A percentile compares a stretch with the other conserved stretches of the same genome.
Evolutionary conservation across 2,888 invertebrate genomes (phyloP).

Genomic region (Lasioglossum figueresi): DNA sequence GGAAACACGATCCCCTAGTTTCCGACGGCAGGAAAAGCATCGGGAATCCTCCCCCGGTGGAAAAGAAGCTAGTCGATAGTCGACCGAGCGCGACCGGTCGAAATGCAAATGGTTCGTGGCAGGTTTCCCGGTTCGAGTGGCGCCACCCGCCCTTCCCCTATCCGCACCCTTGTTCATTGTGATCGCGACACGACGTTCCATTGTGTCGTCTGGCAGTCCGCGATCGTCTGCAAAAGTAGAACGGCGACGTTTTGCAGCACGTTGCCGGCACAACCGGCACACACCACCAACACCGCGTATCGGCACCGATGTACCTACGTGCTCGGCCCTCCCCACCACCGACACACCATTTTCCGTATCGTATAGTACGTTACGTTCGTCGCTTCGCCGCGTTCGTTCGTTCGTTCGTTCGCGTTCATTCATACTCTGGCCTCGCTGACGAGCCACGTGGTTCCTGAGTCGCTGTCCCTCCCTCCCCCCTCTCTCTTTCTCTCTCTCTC

Average conservation of each 20-base stretch:
- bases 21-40: not conserved
- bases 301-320: slow-evolving; percentile 64
- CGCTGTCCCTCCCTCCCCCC: slow-evolving; percentile 49
- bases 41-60: not conserved
- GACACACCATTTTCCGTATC: slow-evolving; percentile 75
- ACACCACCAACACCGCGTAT: slow-evolving; percentile 62
- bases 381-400: slow-evolving; percentile 71
- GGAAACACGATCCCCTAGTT: not conserved
- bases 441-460: slow-evolving; percentile 72
- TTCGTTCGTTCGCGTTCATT: slow-evolving; percentile 75
- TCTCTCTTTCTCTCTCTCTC: not conserved
- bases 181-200: slow-evolving; percentile 55
- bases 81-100: not conserved
- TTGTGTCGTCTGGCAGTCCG: slow-evolving; percentile 71
- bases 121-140: slow-evolving; percentile 6
- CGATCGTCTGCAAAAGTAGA: slow-evolving; percentile 73
- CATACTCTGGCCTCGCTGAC: slow-evolving; percentile 71
- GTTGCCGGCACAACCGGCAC: slow-evolving; percentile 38
- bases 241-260: slow-evolving; percentile 68
- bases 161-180: slow-evolving; percentile 5
- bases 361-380: slow-evolving; percentile 72
- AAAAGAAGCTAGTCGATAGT: not conserved
- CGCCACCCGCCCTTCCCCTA: not conserved
- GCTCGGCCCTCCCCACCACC: slow-evolving; percentile 66
- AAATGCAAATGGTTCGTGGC: slow-evolving; percentile 5